Evolutionary conservation across 2,113 vertebrate genomes (phyloP).

Genomic region (cattle (Bos taurus)): ARS-UCD2.0 NC_037343.1:45447001-45447500

Average conservation of each 20-base stretch:
- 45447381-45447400: too few relatives aligned
- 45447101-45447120: background rate
- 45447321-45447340: background rate
- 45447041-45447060: background rate
- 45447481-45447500: rapidly evolving
- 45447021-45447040: too few relatives aligned
- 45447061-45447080: background rate
- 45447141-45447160: background rate
- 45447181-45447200: background rate
- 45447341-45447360: background rate
- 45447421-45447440: background rate
- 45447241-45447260: background rate
- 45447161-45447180: too few relatives aligned
- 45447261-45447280: background rate
- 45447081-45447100: background rate
- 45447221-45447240: background rate
- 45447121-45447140: rapidly evolving
- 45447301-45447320: background rate
- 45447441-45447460: background rate
- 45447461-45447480: background rate
- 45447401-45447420: background rate
- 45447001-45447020: rapidly evolving
- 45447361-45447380: background rate
- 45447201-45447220: background rate
- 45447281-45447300: background rate